Evolutionary conservation across 2,888 invertebrate species (phyloP).

Genomic region (Agrilus mali): DNA sequence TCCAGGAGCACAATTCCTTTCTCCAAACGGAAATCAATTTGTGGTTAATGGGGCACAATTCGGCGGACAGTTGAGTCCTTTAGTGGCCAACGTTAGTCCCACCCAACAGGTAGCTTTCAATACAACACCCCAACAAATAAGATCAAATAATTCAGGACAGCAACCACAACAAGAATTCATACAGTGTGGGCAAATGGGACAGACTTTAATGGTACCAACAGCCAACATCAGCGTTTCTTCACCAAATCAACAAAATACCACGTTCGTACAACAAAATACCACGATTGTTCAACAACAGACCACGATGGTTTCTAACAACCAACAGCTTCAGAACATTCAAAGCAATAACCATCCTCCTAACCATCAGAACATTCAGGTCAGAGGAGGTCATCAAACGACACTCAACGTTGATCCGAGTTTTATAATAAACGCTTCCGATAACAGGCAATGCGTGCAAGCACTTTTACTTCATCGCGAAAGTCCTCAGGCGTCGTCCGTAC

Average conservation of each 20-base stretch:
- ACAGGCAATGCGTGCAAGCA: constrained; percentile 22
- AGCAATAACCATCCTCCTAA: constrained; percentile 27
- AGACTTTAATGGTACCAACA: constrained; percentile 56
- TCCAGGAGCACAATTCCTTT: constrained; percentile 58
- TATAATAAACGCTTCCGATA: constrained; percentile 35
- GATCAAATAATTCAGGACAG: constrained; percentile 30
- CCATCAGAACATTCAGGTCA: constrained; percentile 20
- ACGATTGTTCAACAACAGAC: constrained; percentile 76
- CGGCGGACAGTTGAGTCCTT: constrained; percentile 66
- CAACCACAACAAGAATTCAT: constrained; percentile 56
- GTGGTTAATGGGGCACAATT: constrained; percentile 61
- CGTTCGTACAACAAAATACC: constrained; percentile 74
- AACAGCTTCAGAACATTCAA: constrained; percentile 36
- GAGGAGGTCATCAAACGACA: constrained; percentile 29
- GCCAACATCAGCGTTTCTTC: constrained; percentile 44
- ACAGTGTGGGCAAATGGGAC: constrained; percentile 56
- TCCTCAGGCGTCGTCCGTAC: constrained; percentile 20
- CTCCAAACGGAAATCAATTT: constrained; percentile 60
- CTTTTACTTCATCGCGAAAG: constrained; percentile 23
- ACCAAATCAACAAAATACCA: constrained; percentile 48
- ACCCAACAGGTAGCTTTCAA: constrained; percentile 53
- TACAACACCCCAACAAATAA: constrained; percentile 39
- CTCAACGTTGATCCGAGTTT: constrained; percentile 49
- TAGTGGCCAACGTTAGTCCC: constrained; percentile 61
- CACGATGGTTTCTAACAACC: constrained; percentile 61